These are phyloP conservation scores for Drosophila emarginata DNA, from an alignment of 2,888 invertebrate species.

Conservation along the genomic window DNA sequence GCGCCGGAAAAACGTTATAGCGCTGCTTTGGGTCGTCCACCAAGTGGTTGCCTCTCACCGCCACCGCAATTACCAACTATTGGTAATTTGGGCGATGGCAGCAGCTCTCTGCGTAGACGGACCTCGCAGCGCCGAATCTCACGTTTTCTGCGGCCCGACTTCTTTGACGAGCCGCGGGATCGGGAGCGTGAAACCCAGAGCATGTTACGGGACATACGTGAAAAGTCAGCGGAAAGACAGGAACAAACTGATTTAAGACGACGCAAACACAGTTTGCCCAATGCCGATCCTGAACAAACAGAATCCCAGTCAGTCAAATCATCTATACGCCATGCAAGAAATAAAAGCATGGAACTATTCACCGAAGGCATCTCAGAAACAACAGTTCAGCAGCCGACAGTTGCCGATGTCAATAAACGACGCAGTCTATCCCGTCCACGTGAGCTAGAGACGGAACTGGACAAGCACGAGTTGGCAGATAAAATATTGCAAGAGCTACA, in stretches of 20 bases:
- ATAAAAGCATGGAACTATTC: conserved; percentile 80
- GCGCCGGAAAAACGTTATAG: conserved; percentile 73
- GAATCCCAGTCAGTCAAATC: conserved; percentile 13
- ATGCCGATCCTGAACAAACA: conserved; percentile 42
- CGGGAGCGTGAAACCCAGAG: conserved; percentile 88
- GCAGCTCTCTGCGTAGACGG: conserved; percentile 72
- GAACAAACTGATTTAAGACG: conserved; percentile 54
- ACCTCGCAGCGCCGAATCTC: conserved; percentile 86
- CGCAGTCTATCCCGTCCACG: conserved; percentile 71
- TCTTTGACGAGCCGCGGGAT: conserved; percentile 87
- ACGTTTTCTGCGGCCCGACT: conserved; percentile 90
- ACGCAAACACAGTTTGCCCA: conserved; percentile 65
- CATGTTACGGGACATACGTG: conserved; percentile 87
- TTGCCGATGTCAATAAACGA: conserved; percentile 38
- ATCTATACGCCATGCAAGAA: conserved; percentile 71
- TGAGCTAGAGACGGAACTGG: conserved; percentile 60
- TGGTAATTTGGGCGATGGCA: conserved; percentile 45
- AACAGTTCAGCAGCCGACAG: conserved; percentile 9
- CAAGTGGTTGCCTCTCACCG: conserved; percentile 79
- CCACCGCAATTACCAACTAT: conserved; percentile 25
- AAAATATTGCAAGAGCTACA: conserved; percentile 81
- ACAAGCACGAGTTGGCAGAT: conserved; percentile 79
- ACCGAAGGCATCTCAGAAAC: conserved; percentile 31
- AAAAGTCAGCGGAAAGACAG: conserved; percentile 84
- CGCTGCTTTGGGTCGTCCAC: conserved; percentile 73